Base-by-base conservation (phyloP, 2,113 vertebrate genomes). In the Vimba vimba region DNA sequence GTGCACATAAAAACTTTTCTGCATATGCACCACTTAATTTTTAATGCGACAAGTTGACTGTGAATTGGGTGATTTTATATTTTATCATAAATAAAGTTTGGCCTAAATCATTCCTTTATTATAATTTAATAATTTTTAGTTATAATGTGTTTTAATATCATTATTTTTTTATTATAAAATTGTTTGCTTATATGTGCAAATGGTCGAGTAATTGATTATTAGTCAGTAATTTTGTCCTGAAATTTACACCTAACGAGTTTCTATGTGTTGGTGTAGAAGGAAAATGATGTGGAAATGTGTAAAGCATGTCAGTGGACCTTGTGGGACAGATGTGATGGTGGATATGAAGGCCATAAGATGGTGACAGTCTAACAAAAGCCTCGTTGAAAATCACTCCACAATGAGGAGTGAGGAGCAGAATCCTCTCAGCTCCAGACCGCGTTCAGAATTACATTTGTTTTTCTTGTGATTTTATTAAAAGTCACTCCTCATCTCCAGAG, bases 391-490 rank as follows among this genome's bases (percentile, higher is more conserved):
- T 81, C 90, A 92, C 68, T n/a, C 68, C 76, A 76, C 52, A 57
- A 12, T 57, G 25, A 64, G 73, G 47, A 10, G 68, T 92, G 90
- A 91, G 86, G 88, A 91, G 90, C 94, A 91, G 87, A 89, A 93
- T 92, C 92, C 93, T 89, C 94, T 59, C 94, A 95, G 95, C 94
- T 94, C 92, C 95, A 96, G 96, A 96, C 94, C 95, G 96, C 95
- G 96, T 95, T 94, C 96, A 96, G 96, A 97, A 98, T 97, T 97
- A 97, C 97, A 97, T 97, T 98, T 97, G 96, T 98, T 98, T 98
- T 97, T 95, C 95, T 95, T 96, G 96, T 96, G 97, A 96, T 97
- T 97, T 96, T 97, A 97, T 97, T 97, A 97, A 97, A 97, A 98
- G 96, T 97, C 96, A 96, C 95, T 97, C 95, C 95, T 97, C 96